These are phyloP conservation scores for Drepana falcataria DNA, from an alignment of 2,888 invertebrate genomes.

Conservation along the genomic window DNA sequence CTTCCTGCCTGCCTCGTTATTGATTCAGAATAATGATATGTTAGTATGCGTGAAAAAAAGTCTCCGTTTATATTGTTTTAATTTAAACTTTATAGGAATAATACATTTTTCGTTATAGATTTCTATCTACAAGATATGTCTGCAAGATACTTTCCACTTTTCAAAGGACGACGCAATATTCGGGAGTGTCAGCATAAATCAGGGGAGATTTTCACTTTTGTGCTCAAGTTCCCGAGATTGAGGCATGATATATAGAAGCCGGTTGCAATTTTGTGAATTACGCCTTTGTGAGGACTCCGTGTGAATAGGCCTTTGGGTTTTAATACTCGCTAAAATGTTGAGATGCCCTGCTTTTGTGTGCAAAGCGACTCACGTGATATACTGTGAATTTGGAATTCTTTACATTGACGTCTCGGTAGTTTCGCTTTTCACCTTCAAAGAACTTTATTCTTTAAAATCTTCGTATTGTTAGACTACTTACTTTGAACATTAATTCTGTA, in stretches of 20 bases:
- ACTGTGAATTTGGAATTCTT: not conserved
- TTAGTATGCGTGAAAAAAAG: too few species aligned
- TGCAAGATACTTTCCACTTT: slow-evolving; percentile 10
- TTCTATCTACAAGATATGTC: not conserved
- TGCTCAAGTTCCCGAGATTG: slow-evolving; percentile 12
- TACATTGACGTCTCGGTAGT: not conserved
- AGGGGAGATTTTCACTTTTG: slow-evolving; percentile 31
- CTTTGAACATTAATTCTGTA: too few species aligned
- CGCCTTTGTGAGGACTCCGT: slow-evolving; percentile 16
- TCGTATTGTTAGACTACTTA: too few species aligned
- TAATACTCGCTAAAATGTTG: slow-evolving; percentile 1
- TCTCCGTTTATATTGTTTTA: too few species aligned
- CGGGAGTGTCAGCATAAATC: slow-evolving; percentile 32
- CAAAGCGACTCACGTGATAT: not conserved
- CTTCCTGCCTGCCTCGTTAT: too few species aligned
- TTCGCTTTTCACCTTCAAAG: not conserved
- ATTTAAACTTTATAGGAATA: too few species aligned
- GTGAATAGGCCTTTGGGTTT: not conserved
- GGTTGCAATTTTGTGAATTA: slow-evolving; percentile 30
- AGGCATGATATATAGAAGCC: slow-evolving; percentile 18
- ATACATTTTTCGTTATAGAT: too few species aligned
- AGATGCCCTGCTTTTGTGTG: not conserved
- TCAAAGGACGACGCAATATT: slow-evolving; percentile 16
- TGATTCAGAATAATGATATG: too few species aligned
- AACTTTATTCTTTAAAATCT: too few species aligned